Conservation (phyloP, 1,140 invertebrate genomes). For the Acromyrmex echinatior region DNA sequence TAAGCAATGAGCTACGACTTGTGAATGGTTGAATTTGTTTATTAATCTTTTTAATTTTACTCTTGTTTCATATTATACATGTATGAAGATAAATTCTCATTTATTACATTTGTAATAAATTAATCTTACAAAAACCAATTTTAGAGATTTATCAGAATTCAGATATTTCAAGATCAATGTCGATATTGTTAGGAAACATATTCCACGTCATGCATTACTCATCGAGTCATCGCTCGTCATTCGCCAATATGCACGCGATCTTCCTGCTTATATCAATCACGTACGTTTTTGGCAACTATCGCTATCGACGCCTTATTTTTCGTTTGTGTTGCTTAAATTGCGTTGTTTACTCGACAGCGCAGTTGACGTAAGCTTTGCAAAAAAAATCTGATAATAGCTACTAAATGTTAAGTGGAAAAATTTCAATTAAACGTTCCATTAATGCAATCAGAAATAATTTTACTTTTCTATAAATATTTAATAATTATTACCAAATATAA, state of each 20-base stretch:
- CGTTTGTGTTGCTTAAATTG: neutral
- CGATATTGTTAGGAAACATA: constrained; percentile 15
- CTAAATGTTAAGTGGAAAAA: too few relatives aligned
- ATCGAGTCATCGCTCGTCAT: constrained; percentile 27
- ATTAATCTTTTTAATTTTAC: neutral
- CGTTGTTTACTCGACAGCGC: neutral
- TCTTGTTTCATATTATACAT: neutral
- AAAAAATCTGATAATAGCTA: too few relatives aligned
- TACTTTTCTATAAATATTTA: too few relatives aligned
- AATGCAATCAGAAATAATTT: too few relatives aligned
- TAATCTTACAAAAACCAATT: neutral
- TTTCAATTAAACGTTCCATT: too few relatives aligned
- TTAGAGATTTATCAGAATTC: neutral
- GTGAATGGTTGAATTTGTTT: neutral
- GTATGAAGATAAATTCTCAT: neutral
- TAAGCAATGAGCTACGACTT: neutral
- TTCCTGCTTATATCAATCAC: neutral
- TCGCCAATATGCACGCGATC: neutral
- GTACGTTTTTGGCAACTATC: constrained; percentile 11
- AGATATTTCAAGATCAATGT: constrained; percentile 14
- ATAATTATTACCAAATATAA: too few relatives aligned
- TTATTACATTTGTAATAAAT: neutral
- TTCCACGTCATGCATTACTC: constrained; percentile 12
- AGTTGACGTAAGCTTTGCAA: neutral
- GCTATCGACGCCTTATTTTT: constrained; percentile 13